phyloP scores from a whole-genome alignment of 2,113 vertebrate genomes.

The Forbesichthys agassizii region DNA sequence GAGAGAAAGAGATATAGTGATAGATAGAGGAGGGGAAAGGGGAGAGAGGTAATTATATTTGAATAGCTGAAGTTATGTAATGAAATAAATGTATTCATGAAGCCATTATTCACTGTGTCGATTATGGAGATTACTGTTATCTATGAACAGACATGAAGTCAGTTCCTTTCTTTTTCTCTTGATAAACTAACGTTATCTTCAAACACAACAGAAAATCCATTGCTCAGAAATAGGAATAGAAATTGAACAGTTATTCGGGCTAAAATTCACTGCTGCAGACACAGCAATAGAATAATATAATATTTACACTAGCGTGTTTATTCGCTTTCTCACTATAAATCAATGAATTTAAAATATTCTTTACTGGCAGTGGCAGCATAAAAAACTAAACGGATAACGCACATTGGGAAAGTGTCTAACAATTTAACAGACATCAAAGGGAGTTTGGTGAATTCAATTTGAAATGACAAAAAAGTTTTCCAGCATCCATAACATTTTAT shows the following conservation, averaged over 20 bases:
- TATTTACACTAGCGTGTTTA: not conserved
- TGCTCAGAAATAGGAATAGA: not conserved
- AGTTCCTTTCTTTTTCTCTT: not conserved
- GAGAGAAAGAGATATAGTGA: not conserved
- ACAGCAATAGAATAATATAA: not conserved
- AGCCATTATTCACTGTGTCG: not conserved
- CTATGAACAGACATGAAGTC: not conserved
- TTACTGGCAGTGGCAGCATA: no score
- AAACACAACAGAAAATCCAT: not conserved
- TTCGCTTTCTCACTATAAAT: not conserved
- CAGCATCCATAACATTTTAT: no score
- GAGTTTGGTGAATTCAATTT: no score
- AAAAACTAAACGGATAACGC: no score
- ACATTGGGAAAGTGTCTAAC: no score
- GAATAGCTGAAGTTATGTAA: not conserved
- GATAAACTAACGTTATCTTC: not conserved
- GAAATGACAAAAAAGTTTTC: no score
- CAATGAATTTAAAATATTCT: no score
- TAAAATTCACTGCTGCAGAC: not conserved
- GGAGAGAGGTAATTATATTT: not conserved
- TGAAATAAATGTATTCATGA: not conserved
- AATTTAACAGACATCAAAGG: no score
- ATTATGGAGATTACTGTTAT: slow-evolving; percentile 1
- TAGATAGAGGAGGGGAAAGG: not conserved
- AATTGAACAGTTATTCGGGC: not conserved